Base-by-base conservation (phyloP, 2,797 vertebrate species). In the Callimico goeldii region DNA sequence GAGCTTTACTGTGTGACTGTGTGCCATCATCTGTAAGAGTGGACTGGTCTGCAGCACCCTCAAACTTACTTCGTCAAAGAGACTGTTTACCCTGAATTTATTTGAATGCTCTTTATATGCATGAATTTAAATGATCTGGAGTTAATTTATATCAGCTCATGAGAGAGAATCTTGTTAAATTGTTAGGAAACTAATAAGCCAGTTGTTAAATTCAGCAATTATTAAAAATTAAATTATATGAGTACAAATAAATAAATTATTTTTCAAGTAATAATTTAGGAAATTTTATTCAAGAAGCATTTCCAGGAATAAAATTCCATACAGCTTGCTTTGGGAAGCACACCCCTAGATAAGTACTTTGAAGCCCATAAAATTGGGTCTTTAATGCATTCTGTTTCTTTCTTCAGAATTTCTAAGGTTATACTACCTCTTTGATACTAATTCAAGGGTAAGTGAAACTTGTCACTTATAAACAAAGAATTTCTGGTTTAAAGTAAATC, bases 381-480 rank as follows among this genome's bases (percentile, higher is more conserved):
- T 93, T 73, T 36, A 76, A 17, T 28, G n/a, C 10, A 84, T 3
- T 73, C 4, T 80, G 64, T 28, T 64, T 91, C 91, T 30, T 24
- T 8, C 33, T 82, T 61, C 24, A 57, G 39, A 88, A 81, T 79
- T 86, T 79, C 88, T 55, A 89, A 92, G 85, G 73, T 87, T 92
- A 57, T 61, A n/a, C 90, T 91, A 79, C 20, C 33, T 87, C 19
- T 87, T 57, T 80, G 88, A 88, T 70, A 55, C 24, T 80, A 82
- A 96, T 86, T 64, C 41, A 80, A 93, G 64, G 82, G 86, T 58
- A 95, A 82, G 24, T 73, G 43, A 92, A 96, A 76, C 52, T 75
- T 96, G 43, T 39, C 24, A 82, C 57, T 96, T 81, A 61, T 15
- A 80, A 93, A 77, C 67, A 92, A 96, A 97, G 70, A 76, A 64